A percentile compares a stretch with the other conserved stretches of the same genome.
These are phyloP conservation scores for Galbula dea DNA, from an alignment of 2,113 vertebrate species.

Conservation along the genomic window DNA sequence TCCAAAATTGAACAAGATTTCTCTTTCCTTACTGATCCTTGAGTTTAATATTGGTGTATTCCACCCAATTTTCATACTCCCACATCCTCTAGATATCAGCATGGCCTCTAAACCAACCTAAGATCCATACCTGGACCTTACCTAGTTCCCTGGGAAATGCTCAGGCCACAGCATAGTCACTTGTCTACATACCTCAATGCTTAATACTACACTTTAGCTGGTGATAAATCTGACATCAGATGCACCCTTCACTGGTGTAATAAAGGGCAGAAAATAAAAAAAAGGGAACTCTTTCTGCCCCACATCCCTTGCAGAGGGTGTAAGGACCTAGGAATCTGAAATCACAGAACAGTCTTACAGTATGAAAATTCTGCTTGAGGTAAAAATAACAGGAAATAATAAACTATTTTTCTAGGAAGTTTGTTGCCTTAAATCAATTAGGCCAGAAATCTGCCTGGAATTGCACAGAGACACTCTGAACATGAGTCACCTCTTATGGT, in stretches of 20 bases:
- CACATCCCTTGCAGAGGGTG: rapidly evolving
- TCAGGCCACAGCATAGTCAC: background rate
- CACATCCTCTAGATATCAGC: background rate
- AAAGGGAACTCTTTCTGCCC: background rate
- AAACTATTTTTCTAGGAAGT: background rate
- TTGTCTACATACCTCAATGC: background rate
- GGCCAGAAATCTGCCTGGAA: background rate
- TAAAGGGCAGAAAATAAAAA: background rate
- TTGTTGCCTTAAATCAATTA: background rate
- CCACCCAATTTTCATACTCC: background rate
- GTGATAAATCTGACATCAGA: background rate
- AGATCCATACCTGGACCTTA: background rate
- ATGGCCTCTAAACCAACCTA: background rate
- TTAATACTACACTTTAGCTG: background rate
- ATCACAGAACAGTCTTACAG: background rate
- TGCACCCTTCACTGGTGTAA: background rate
- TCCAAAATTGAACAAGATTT: background rate
- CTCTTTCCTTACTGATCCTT: background rate
- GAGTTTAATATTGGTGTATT: background rate
- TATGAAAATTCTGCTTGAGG: background rate
- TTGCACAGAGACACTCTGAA: background rate
- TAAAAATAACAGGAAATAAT: background rate
- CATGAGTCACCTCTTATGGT: background rate
- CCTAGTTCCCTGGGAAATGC: background rate
- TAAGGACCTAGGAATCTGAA: background rate